These are phyloP conservation scores for Neolamprologus toae DNA, from an alignment of 2,113 vertebrate genomes.

Conservation along the genomic window DNA sequence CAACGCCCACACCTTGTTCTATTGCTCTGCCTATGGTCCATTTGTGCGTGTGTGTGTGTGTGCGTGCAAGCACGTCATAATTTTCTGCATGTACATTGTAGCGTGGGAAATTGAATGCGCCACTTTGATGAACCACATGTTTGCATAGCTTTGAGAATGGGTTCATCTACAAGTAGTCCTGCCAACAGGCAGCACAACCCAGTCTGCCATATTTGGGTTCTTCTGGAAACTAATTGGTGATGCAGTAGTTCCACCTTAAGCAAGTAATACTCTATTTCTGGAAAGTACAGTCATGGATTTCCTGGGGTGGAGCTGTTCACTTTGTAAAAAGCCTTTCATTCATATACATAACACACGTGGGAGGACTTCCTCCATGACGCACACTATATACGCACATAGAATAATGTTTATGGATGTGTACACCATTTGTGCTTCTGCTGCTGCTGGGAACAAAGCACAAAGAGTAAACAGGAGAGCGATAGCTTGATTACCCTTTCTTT, in stretches of 20 bases:
- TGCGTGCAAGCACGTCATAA: neutral
- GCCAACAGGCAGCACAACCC: neutral
- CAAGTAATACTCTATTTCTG: slow-evolving; percentile 60
- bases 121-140: neutral
- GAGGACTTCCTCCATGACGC: slow-evolving; percentile 57
- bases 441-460: neutral
- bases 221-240: slow-evolving; percentile 38
- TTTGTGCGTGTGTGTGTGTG: neutral
- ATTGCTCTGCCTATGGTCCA: neutral
- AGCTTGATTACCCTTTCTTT: neutral
- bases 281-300: slow-evolving; percentile 52
- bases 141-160: neutral
- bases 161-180: neutral
- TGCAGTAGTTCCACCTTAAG: slow-evolving; percentile 52
- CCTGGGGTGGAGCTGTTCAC: slow-evolving; percentile 21
- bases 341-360: slow-evolving; percentile 40
- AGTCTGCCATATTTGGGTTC: neutral
- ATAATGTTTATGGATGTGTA: slow-evolving; percentile 55
- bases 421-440: slow-evolving; percentile 27
- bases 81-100: neutral
- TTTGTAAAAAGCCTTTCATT: slow-evolving; percentile 55
- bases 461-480: neutral
- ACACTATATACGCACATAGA: slow-evolving; percentile 33
- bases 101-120: neutral
- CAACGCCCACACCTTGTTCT: slow-evolving; percentile 31